phyloP scores from a whole-genome alignment of 2,888 invertebrate species.

The Ecdyonurus torrentis region DNA sequence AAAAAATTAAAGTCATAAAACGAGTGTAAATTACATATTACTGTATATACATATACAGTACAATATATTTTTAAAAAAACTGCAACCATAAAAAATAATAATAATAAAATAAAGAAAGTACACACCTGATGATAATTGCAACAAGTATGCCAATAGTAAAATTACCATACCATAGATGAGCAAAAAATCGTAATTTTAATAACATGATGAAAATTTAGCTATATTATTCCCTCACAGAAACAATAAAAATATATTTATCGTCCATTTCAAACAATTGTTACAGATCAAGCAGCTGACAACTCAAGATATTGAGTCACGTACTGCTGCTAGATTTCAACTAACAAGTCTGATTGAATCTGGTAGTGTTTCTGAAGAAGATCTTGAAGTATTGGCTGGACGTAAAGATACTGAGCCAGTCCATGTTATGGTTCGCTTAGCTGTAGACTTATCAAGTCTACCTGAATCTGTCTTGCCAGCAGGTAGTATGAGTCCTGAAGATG shows the following conservation, averaged over 20 bases:
- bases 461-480: neutral
- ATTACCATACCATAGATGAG: too few species aligned
- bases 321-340: neutral
- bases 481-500: constrained; percentile 25
- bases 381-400: constrained; percentile 41
- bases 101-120: too few species aligned
- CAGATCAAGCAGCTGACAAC: neutral
- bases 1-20: too few species aligned
- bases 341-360: neutral
- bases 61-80: neutral
- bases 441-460: constrained; percentile 44
- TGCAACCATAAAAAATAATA: too few species aligned
- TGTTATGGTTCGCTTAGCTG: constrained; percentile 44
- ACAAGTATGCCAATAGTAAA: too few species aligned
- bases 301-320: neutral
- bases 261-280: too few species aligned
- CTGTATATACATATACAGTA: too few species aligned
- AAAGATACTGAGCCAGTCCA: constrained; percentile 31
- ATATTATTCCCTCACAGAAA: too few species aligned
- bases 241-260: neutral
- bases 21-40: too few species aligned
- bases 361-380: constrained; percentile 33
- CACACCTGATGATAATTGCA: too few species aligned
- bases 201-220: too few species aligned
- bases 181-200: too few species aligned